phyloP scores from a whole-genome alignment of 2,888 invertebrate genomes.

The Drosophila anomalata region DNA sequence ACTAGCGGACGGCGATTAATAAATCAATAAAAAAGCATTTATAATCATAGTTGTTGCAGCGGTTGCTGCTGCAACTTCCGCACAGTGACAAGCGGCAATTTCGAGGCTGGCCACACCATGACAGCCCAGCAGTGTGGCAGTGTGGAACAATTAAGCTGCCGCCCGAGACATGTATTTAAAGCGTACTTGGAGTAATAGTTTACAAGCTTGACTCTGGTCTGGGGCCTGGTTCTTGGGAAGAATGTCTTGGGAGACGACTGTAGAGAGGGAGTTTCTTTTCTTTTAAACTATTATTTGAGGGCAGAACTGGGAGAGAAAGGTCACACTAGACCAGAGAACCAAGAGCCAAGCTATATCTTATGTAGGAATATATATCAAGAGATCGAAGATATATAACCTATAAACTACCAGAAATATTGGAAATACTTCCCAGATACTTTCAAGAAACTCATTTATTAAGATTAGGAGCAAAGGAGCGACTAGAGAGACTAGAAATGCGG shows the following conservation, averaged over 20 bases:
- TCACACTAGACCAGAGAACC: no score
- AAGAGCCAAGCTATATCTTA: no score
- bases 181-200: no score
- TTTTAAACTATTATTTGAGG: no score
- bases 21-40: slow-evolving; percentile 70
- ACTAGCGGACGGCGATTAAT: slow-evolving; percentile 63
- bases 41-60: slow-evolving; percentile 63
- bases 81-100: slow-evolving; percentile 73
- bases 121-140: slow-evolving; percentile 62
- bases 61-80: slow-evolving; percentile 59
- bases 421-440: no score
- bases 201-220: no score
- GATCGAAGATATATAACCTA: neutral
- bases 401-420: no score
- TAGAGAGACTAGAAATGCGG: neutral
- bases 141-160: slow-evolving; percentile 64
- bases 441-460: neutral
- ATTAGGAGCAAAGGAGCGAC: neutral
- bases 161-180: slow-evolving; percentile 26
- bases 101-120: slow-evolving; percentile 58
- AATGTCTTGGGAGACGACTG: no score
- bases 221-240: no score
- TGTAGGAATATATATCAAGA: no score
- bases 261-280: no score
- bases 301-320: no score